Percentiles rank a stretch among this genome's conserved stretches.
Conservation (phyloP, 2,888 invertebrate genomes). For the Atherix ibis region DNA sequence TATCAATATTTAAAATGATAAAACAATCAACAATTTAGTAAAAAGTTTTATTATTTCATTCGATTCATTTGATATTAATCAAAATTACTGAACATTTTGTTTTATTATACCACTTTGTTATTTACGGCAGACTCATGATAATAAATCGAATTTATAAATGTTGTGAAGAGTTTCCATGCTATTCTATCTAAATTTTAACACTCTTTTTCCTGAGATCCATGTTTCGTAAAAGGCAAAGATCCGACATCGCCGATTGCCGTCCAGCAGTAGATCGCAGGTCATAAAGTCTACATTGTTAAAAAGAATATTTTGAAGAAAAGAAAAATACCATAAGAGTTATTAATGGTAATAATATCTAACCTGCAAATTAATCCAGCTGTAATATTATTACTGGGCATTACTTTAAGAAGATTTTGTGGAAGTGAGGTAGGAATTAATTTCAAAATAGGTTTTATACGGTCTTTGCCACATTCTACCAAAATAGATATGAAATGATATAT, state of each 20-base stretch:
- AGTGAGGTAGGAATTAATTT: conserved; percentile 60
- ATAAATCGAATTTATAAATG: no score
- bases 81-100: no score
- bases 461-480: conserved; percentile 60
- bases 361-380: conserved; percentile 28
- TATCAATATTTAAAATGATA: no score
- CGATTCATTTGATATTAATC: no score
- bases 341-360: no score
- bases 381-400: conserved; percentile 27
- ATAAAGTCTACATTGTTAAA: conserved; percentile 35
- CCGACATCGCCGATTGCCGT: conserved; percentile 71
- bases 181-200: conserved; percentile 25
- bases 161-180: no score
- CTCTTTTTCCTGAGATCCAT: conserved; percentile 42
- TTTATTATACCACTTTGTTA: no score
- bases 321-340: not conserved
- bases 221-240: conserved; percentile 72
- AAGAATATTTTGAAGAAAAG: not conserved
- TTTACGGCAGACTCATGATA: no score
- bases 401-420: conserved; percentile 65
- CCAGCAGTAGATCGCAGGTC: conserved; percentile 61
- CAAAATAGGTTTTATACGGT: conserved; percentile 51
- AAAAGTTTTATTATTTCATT: no score
- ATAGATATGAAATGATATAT: conserved; percentile 61
- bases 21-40: no score